Evolutionary conservation across 2,888 invertebrate genomes (phyloP), one percentile per base, ranked within the genome.

Genomic region (Choristoneura rosaceana): DNA sequence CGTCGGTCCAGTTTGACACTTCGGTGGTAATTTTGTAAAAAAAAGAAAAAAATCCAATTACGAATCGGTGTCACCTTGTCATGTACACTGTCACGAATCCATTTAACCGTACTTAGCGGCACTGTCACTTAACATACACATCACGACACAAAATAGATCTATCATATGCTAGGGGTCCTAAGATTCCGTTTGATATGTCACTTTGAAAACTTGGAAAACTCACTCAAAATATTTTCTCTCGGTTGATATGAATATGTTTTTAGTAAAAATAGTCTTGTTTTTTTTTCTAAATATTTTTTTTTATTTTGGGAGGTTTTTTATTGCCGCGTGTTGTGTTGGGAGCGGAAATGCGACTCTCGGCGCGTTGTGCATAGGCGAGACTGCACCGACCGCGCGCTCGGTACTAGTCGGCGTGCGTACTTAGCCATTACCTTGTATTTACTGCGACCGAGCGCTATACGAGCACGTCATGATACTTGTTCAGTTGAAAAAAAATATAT

Each of bases 361-460:
- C 86, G 87, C 90, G 84, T 90, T 92, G 94, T 94, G 95, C 95
- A 94, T 94, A 93, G 91, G 90, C 92, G 92, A 92, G 89, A 93
- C 92, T 93, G 94, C 94, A 94, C 91, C 88, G 91, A 87, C 92
- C 91, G 90, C 90, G 91, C 94, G 90, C 90, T 87, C 91, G 91
- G 91, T 93, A 94, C 94, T 94, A 92, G 90, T 87, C 90, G 87
- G 93, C 93, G 94, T 91, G 92, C 94, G 93, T 93, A 94, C 94
- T 94, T 93, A 93, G 90, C 93, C 93, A 94, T 94, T 94, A 93
- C 94, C 94, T 93, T 93, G 93, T 93, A 93, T 93, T 93, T 93
- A 93, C 94, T 93, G 93, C 90, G 91, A 89, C 84, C 88, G 86
- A 83, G 76, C 81, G 76, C 81, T 75, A 73, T 65, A 80, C 81